Base-by-base conservation (phyloP, 2,888 invertebrate species). In the Agrilus biguttatus region DNA sequence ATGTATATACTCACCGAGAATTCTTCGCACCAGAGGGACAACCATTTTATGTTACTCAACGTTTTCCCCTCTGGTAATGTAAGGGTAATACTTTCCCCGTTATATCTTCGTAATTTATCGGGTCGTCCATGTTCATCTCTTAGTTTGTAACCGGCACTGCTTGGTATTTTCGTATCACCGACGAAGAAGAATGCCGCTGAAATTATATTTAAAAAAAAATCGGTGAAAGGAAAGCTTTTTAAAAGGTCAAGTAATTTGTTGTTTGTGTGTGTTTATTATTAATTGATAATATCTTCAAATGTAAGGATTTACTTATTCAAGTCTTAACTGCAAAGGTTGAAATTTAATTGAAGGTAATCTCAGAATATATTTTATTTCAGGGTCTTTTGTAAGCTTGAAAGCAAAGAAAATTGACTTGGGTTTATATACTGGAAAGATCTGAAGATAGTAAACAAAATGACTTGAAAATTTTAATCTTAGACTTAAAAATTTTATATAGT, bases 1-100 rank as follows among this genome's bases (percentile, higher is more conserved):
- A 28, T 10, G 10, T 28, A 3, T 28, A 43, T 54, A 74, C 80
- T 78, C 58, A 91, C 91, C 44, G 83, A 73, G 57, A 82, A 90
- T 61, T 90, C 89, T 58, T 89, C 85, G 65, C 91, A 92, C 87
- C 89, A 93, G 33, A 93, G 80, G 10, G 87, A 80, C 66, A 93
- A 82, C 85, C 91, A 91, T 61, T 78, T 79, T 61, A 89, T 75
- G 65, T 85, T 86, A 55, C 75, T 74, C 46, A 92, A 69, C 28
- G 84, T 85, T 62, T 84, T 83, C 38, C 89, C 88, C 53, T 90
- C 90, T 1, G 92, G 92, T 52, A 92, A 70, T 12, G 89, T 82
- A 38, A 93, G 67, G 41, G 90, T 87, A 55, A 91, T 72, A 57
- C 83, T 78, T 66, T 87, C 83, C 54, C 83, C 85, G 50, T 82